Evolutionary conservation across 1,140 invertebrate species (phyloP).

Genomic region (Calliphora vicina): DNA sequence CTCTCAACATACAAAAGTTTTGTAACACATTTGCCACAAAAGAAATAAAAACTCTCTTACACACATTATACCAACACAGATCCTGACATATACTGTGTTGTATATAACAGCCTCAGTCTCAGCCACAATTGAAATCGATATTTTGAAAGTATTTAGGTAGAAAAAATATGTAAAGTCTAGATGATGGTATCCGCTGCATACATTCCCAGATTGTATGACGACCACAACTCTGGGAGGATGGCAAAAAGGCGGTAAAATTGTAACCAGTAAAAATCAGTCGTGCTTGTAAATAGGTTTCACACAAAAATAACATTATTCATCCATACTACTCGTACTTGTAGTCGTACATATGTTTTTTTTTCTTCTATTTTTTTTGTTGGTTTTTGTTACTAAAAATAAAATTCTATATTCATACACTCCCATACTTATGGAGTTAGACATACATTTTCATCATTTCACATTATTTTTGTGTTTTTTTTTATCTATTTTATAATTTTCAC

Average conservation of each 20-base stretch:
- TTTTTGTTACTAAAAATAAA: no score
- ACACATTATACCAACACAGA: neutral
- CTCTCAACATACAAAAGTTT: neutral
- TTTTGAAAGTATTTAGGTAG: neutral
- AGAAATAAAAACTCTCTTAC: neutral
- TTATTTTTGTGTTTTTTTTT: neutral
- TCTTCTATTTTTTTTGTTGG: no score
- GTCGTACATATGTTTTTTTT: neutral
- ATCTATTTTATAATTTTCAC: neutral
- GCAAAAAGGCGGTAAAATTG: slow-evolving; percentile 8
- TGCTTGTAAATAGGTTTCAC: slow-evolving; percentile 13
- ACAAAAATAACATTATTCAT: slow-evolving; percentile 10
- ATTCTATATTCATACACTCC: no score
- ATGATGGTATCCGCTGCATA: neutral
- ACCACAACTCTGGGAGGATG: neutral
- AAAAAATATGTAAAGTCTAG: neutral
- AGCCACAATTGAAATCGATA: slow-evolving; percentile 4
- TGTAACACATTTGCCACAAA: neutral
- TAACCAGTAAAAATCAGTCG: slow-evolving; percentile 9
- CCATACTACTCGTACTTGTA: no score
- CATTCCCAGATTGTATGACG: neutral
- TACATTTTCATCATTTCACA: neutral
- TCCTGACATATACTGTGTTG: no score
- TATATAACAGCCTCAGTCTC: neutral
- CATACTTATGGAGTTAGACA: no score